phyloP scores from a whole-genome alignment of 2,113 vertebrate genomes.

The Larimichthys crocea region DNA sequence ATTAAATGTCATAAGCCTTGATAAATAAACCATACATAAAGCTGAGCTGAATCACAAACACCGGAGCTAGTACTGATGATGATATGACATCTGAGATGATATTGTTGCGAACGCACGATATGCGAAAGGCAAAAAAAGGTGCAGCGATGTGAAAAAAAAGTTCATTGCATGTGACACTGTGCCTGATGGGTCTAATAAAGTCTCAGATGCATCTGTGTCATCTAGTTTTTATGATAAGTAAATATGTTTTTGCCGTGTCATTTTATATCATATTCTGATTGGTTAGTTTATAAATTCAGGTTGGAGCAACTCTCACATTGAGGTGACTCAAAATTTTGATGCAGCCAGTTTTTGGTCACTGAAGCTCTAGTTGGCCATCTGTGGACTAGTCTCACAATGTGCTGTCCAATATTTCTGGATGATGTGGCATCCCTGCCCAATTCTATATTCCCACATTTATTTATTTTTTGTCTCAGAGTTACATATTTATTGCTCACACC shows the following conservation, averaged over 20 bases:
- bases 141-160: neutral
- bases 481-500: neutral
- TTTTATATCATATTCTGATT: constrained; percentile 9
- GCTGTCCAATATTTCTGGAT: neutral
- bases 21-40: constrained; percentile 29
- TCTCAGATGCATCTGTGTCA: neutral
- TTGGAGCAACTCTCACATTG: neutral
- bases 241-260: neutral
- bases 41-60: neutral
- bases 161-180: neutral
- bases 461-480: neutral
- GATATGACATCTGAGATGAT: neutral
- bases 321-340: neutral
- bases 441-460: neutral
- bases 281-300: neutral
- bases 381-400: neutral
- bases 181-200: neutral
- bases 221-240: too few relatives aligned
- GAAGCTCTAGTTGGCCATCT: neutral
- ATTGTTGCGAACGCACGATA: neutral
- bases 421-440: neutral
- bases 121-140: too few relatives aligned
- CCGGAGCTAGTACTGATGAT: neutral
- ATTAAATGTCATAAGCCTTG: constrained; percentile 13
- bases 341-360: neutral